Percentiles rank a stretch among this genome's conserved stretches.
phyloP scores from a whole-genome alignment of 2,888 invertebrate species.

The Sarcophaga caerulescens region DNA sequence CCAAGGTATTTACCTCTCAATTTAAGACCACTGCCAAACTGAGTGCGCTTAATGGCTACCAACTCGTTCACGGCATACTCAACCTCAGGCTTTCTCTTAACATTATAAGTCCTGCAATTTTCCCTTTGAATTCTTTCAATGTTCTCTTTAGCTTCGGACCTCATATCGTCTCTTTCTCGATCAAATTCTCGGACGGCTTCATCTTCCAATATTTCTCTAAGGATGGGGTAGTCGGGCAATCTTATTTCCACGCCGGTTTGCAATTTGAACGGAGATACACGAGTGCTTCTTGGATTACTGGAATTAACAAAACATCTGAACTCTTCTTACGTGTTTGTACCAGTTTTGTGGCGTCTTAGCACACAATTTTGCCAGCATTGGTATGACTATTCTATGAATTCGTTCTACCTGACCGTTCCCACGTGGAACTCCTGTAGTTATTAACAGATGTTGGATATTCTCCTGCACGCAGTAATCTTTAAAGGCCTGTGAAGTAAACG shows the following conservation, averaged over 20 bases:
- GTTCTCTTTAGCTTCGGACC: too few species aligned
- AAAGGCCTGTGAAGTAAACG: slow-evolving; percentile 13
- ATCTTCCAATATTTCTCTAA: too few species aligned
- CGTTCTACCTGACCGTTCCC: slow-evolving; percentile 42
- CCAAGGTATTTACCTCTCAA: slow-evolving; percentile 50
- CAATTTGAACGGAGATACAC: slow-evolving; percentile 13
- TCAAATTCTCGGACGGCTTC: too few species aligned
- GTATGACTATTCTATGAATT: slow-evolving; percentile 9
- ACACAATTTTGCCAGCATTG: slow-evolving; percentile 21
- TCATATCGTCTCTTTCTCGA: too few species aligned
- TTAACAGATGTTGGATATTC: slow-evolving; percentile 69
- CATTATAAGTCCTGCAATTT: too few species aligned
- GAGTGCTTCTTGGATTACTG: slow-evolving; percentile 30
- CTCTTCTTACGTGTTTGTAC: neutral
- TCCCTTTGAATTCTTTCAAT: too few species aligned
- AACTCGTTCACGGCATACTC: slow-evolving; percentile 15
- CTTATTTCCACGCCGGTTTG: slow-evolving; percentile 37
- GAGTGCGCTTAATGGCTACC: slow-evolving; percentile 55
- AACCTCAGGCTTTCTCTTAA: slow-evolving; percentile 1
- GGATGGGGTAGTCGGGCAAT: neutral
- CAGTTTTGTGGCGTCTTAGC: slow-evolving; percentile 2
- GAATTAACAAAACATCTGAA: slow-evolving; percentile 27
- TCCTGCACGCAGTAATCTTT: slow-evolving; percentile 5
- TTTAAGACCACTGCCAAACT: slow-evolving; percentile 46
- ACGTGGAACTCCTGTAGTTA: slow-evolving; percentile 58